Evolutionary conservation across 1,140 invertebrate species (phyloP), one percentile per base, ranked within the genome.

Genomic region (Catajapyx aquilonaris): DNA sequence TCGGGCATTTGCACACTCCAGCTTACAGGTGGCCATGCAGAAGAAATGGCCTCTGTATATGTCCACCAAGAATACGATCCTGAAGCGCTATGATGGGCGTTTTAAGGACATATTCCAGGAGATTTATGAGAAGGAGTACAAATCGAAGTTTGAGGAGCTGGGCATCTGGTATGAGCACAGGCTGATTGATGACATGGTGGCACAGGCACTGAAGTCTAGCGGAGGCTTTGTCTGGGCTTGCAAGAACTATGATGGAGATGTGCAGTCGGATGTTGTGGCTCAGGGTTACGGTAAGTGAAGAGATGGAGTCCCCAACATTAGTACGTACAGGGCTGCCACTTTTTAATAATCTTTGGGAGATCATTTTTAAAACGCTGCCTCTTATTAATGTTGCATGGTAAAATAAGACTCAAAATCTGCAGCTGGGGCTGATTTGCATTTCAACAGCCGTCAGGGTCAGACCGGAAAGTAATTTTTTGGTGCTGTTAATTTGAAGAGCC

Each of bases 41-140:
- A 84, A 83, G 54, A 73, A 70, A 47, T 81, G 75, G 74, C 80
- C 80, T 2, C 57, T 88, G 1, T 87, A 84, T 55, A 54, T 87
- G 50, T 84, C 79, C 31, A 90, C 85, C 3, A 91, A 91, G 56
- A 90, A 90, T 53, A 91, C 85, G 1, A 90, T 90, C 48, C 59
- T 90, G 18, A 91, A 91, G 53, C 63, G 68, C 42, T 91, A 90
- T 52, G 85, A 88, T 57, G 83, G 84, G 9, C 64, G 79, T n/a
- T 88, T 90, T 57, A 87, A 88, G 59, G 85, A 90, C 51, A 87
- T 90, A 44, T 90, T 91, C 57, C 68, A 87, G 61, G 81, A 85
- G 52, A 75, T 88, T 47, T 88, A 71, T 57, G 69, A 85, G 44
- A 70, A 65, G 74, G 54, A 76, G 2, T 90, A 87, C 61, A 76